Percentiles rank a stretch among this genome's conserved stretches.
Evolutionary conservation across 2,888 invertebrate species (phyloP).

Genomic region (Macrosoma leucophasiata): DNA sequence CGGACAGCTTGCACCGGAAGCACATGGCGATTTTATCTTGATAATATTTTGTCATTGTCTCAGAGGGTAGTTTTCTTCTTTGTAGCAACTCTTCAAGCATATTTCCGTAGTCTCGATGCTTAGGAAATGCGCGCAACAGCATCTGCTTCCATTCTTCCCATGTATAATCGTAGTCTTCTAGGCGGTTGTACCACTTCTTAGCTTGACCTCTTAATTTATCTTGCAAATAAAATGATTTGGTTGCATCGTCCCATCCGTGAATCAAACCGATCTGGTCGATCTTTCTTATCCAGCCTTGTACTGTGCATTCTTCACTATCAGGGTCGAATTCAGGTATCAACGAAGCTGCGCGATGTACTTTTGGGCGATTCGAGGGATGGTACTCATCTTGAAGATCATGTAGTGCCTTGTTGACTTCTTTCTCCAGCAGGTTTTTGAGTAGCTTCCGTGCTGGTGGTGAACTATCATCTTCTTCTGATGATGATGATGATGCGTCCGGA

Average conservation of each 20-base stretch:
- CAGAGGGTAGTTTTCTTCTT: slow-evolving; percentile 22
- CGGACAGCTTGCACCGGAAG: slow-evolving; percentile 27
- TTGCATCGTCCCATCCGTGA: slow-evolving; percentile 26
- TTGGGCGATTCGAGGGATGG: too few relatives aligned
- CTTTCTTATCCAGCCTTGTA: slow-evolving; percentile 22
- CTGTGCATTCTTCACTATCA: slow-evolving; percentile 19
- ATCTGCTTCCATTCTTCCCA: slow-evolving; percentile 31
- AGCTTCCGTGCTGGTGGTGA: too few relatives aligned
- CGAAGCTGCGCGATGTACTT: slow-evolving; percentile 15
- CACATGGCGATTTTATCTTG: slow-evolving; percentile 33
- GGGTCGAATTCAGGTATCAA: slow-evolving; percentile 15
- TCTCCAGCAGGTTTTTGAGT: too few relatives aligned
- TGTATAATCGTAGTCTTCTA: slow-evolving; percentile 27
- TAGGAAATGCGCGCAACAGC: slow-evolving; percentile 28
- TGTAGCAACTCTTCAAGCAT: slow-evolving; percentile 27
- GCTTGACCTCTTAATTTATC: slow-evolving; percentile 29
- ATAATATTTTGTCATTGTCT: slow-evolving; percentile 31
- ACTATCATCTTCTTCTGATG: too few relatives aligned
- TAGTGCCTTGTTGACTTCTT: too few relatives aligned
- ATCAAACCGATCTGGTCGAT: slow-evolving; percentile 25
- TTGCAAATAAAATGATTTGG: slow-evolving; percentile 25
- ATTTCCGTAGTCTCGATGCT: slow-evolving; percentile 24
- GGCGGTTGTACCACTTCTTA: slow-evolving; percentile 26
- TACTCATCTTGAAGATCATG: too few relatives aligned
- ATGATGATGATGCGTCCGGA: too few relatives aligned